A percentile compares a stretch with the other conserved stretches of the same genome.
phyloP scores from a whole-genome alignment of 2,888 invertebrate species.

The Lagria hirta region DNA sequence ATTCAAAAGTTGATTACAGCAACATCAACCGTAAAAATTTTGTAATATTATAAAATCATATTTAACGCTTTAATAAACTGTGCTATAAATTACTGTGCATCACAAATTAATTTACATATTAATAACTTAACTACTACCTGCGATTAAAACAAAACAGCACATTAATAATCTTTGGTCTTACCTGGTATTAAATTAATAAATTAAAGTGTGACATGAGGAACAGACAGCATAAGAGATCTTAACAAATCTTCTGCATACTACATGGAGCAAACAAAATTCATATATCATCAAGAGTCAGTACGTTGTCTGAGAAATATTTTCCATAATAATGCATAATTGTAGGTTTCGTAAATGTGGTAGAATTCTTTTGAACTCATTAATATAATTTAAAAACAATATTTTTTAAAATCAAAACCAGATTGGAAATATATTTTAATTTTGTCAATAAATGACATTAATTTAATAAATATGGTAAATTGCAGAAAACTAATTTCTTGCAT shows the following conservation, averaged over 20 bases:
- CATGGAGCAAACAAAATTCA: slow-evolving; percentile 39
- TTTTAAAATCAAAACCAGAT: too few relatives aligned
- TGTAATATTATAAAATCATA: too few relatives aligned
- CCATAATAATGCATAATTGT: slow-evolving; percentile 39
- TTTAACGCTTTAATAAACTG: too few relatives aligned
- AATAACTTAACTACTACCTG: slow-evolving; percentile 25
- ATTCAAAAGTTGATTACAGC: too few relatives aligned
- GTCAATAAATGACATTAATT: too few relatives aligned
- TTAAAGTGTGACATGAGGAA: slow-evolving; percentile 15
- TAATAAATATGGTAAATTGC: too few relatives aligned
- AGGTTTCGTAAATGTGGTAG: slow-evolving; percentile 39
- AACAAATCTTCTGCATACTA: slow-evolving; percentile 18
- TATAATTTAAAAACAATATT: too few relatives aligned
- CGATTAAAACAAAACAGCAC: slow-evolving; percentile 13
- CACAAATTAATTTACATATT: slow-evolving; percentile 27
- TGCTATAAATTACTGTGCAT: slow-evolving; percentile 22
- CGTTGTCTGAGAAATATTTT: slow-evolving; percentile 33
- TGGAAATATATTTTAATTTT: too few relatives aligned
- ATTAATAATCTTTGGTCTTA: slow-evolving; percentile 20
- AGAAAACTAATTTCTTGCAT: too few relatives aligned
- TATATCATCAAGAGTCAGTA: slow-evolving; percentile 41
- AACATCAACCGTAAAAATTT: too few relatives aligned
- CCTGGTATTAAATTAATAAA: slow-evolving; percentile 17
- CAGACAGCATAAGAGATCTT: slow-evolving; percentile 9
- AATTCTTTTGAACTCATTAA: slow-evolving; percentile 43